Conservation (phyloP, 2,113 vertebrate species). For the Salvelinus namaycush region DNA sequence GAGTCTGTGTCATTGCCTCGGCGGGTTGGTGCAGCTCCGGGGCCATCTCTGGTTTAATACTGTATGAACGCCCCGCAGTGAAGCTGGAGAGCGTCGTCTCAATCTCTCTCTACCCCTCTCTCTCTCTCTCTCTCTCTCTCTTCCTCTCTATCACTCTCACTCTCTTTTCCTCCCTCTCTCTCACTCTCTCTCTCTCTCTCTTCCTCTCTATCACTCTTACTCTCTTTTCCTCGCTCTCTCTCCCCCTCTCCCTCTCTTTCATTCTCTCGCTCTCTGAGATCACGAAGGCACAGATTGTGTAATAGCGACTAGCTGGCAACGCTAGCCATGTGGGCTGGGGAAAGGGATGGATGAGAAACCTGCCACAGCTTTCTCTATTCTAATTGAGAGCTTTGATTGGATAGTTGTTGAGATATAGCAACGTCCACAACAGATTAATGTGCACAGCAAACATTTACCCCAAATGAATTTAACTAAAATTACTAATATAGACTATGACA, state of each 20-base stretch:
- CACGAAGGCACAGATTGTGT: conserved; percentile 38
- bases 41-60: conserved; percentile 48
- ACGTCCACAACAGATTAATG: background rate
- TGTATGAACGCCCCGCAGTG: conserved; percentile 43
- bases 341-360: conserved; percentile 20
- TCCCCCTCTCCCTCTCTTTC: background rate
- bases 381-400: conserved; percentile 31
- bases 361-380: conserved; percentile 36
- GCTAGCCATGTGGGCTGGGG: background rate
- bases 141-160: conserved; percentile 26
- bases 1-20: conserved; percentile 54
- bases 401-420: background rate
- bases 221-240: background rate
- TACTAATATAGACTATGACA: background rate
- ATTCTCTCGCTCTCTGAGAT: conserved; percentile 19
- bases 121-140: background rate
- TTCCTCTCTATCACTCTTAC: background rate
- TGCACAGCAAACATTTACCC: background rate
- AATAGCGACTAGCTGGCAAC: conserved; percentile 46
- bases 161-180: conserved; percentile 27
- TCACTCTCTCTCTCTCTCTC: conserved; percentile 16
- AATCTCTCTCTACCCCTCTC: too few species aligned
- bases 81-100: conserved; percentile 34
- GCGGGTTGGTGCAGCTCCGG: conserved; percentile 23
- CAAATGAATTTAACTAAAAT: background rate